A percentile compares a stretch with the other conserved stretches of the same genome.
Evolutionary conservation across 2,888 invertebrate species (phyloP).

Genomic region (Thecocarcelia acutangulata): DNA sequence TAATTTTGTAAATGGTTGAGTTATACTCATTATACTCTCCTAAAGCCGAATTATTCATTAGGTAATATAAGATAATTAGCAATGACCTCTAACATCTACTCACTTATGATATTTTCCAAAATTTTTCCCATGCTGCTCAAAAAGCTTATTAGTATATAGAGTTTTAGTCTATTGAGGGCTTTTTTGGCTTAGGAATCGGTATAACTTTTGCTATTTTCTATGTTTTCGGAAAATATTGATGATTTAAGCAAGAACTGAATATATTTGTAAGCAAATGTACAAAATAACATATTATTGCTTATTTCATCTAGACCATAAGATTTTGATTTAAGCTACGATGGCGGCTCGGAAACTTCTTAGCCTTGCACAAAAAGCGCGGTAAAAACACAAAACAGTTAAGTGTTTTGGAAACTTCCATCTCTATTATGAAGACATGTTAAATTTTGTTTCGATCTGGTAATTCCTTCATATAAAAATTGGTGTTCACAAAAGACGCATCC

Average conservation of each 20-base stretch:
- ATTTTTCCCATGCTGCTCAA: neutral
- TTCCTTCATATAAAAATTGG: too few species aligned
- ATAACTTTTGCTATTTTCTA: constrained; percentile 12
- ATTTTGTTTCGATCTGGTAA: too few species aligned
- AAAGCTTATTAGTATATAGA: neutral
- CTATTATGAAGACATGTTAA: too few species aligned
- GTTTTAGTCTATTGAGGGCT: neutral
- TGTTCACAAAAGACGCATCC: too few species aligned
- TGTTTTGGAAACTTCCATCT: too few species aligned
- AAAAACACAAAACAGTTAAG: too few species aligned
- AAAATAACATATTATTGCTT: neutral
- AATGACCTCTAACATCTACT: neutral
- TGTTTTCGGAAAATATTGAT: neutral
- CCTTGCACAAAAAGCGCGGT: too few species aligned
- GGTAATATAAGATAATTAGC: neutral
- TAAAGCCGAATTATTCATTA: constrained; percentile 32
- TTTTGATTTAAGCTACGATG: neutral
- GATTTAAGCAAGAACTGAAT: neutral
- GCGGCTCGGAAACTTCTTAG: too few species aligned
- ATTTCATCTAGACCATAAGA: constrained; percentile 3
- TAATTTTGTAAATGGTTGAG: constrained; percentile 28
- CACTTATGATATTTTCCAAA: neutral
- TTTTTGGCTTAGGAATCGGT: constrained; percentile 1
- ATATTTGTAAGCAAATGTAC: neutral
- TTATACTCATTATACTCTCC: constrained; percentile 3